Conservation (phyloP, 2,113 vertebrate genomes). For the Tympanuchus pallidicinctus region DNA sequence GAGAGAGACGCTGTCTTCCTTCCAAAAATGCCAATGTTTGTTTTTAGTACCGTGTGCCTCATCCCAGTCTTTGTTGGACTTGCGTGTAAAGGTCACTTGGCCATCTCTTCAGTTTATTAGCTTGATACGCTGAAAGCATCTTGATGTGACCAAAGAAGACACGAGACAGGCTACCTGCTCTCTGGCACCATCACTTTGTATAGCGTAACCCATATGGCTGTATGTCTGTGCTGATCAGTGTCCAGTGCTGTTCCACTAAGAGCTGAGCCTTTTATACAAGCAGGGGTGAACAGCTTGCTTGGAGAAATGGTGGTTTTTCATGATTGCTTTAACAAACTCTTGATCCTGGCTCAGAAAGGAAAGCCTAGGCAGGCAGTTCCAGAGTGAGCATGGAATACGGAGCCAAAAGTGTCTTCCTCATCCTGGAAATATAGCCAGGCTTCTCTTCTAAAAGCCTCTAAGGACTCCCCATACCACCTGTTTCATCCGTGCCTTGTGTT, state of each 20-base stretch:
- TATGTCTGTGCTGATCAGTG: not conserved
- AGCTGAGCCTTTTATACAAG: not conserved
- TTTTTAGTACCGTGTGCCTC: not conserved
- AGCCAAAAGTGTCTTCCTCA: not conserved
- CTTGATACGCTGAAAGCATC: not conserved
- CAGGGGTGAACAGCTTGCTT: not conserved
- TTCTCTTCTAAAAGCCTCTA: not conserved
- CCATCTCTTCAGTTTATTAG: not conserved
- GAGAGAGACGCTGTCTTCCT: not conserved
- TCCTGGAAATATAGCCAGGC: not conserved
- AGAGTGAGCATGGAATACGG: not conserved
- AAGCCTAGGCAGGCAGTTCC: not conserved
- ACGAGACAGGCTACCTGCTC: rapidly evolving
- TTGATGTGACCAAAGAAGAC: not conserved
- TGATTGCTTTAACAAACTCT: not conserved
- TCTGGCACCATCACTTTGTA: not conserved
- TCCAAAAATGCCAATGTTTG: not conserved
- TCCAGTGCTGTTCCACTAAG: not conserved
- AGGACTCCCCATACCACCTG: not conserved
- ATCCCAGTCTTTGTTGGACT: not conserved
- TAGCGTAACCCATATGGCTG: rapidly evolving
- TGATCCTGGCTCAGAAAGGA: not conserved
- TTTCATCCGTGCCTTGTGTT: not conserved
- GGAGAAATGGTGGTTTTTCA: not conserved
- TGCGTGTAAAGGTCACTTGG: not conserved